Evolutionary conservation across 2,888 invertebrate species (phyloP), one percentile per base, ranked within the genome.

Genomic region (Abrostola triplasia): DNA sequence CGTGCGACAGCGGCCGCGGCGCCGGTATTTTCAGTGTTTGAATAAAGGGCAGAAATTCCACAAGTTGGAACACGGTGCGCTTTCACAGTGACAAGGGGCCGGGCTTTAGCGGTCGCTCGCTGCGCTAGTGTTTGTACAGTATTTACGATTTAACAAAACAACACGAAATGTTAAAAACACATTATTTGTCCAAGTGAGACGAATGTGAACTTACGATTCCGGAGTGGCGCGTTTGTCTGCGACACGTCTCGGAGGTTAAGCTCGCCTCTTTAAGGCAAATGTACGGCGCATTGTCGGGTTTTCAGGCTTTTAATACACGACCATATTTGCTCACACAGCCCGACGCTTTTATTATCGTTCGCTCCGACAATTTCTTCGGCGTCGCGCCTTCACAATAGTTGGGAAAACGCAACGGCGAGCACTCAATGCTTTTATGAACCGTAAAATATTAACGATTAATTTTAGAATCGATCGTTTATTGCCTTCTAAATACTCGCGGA

Each of bases 131-230:
- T 94, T 94, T 94, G 91, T 86, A 85, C 92, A 92, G 92, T 92
- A 91, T 94, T 94, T 94, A 94, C 93, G 94, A 94, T 94, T 92
- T 92, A 92, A 94, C 94, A 93, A 94, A 94, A 94, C 94, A 94
- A 93, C 92, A 92, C 89, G 93, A 93, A 92, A 94, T 92, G 94
- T 94, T 94, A 93, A 94, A 94, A 94, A 94, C 94, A 94, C 93
- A 93, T 93, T 93, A 93, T 93, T 93, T 93, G 94, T 90, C 89
- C 90, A 85, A 89, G 87, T 94, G 94, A 90, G 94, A 94, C 94
- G 92, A 94, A 94, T 94, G 93, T 88, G 89, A 86, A 88, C 91
- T 91, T 91, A 92, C 89, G 92, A 92, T 92, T 88, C 90, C 84
- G 88, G 83, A 87, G 89, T 85, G 80, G 79, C 77, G 84, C 92